Percentiles rank a stretch among this genome's conserved stretches.
phyloP scores from a whole-genome alignment of 1,140 invertebrate genomes.

The Calycopis cecrops region DNA sequence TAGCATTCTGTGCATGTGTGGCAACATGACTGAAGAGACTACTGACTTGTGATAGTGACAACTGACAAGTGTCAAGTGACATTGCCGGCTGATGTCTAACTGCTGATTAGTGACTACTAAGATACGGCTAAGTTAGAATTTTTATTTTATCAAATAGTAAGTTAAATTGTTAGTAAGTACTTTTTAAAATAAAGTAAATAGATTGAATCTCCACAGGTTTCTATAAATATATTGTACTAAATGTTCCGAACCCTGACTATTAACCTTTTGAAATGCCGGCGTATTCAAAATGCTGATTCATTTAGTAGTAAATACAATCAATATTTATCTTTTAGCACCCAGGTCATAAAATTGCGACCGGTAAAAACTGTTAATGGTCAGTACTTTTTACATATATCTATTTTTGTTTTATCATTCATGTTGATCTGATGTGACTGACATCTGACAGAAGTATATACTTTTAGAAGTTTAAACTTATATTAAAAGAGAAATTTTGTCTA shows the following conservation, averaged over 20 bases:
- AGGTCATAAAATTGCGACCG: constrained; percentile 33
- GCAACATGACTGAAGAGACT: too few relatives aligned
- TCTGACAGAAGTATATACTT: too few relatives aligned
- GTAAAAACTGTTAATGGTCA: constrained; percentile 59
- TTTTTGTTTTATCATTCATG: too few relatives aligned
- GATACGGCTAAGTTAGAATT: not conserved
- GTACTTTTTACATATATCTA: constrained; percentile 29
- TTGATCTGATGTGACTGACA: too few relatives aligned
- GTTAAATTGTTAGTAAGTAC: constrained; percentile 30
- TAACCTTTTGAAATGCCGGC: constrained; percentile 65
- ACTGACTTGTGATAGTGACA: too few relatives aligned
- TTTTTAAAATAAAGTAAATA: constrained; percentile 5
- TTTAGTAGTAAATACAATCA: constrained; percentile 47
- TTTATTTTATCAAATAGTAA: not conserved
- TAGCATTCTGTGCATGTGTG: too few relatives aligned
- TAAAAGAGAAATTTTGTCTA: too few relatives aligned
- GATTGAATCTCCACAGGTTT: not conserved
- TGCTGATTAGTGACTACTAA: too few relatives aligned
- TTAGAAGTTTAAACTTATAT: too few relatives aligned
- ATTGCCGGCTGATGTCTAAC: too few relatives aligned
- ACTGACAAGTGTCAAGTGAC: too few relatives aligned
- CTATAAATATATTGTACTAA: constrained; percentile 17
- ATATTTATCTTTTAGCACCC: constrained; percentile 31
- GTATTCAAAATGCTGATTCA: constrained; percentile 56
- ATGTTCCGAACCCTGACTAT: constrained; percentile 61